Conservation (phyloP, 2,113 vertebrate genomes). For the Mastomys natalensis region DNA sequence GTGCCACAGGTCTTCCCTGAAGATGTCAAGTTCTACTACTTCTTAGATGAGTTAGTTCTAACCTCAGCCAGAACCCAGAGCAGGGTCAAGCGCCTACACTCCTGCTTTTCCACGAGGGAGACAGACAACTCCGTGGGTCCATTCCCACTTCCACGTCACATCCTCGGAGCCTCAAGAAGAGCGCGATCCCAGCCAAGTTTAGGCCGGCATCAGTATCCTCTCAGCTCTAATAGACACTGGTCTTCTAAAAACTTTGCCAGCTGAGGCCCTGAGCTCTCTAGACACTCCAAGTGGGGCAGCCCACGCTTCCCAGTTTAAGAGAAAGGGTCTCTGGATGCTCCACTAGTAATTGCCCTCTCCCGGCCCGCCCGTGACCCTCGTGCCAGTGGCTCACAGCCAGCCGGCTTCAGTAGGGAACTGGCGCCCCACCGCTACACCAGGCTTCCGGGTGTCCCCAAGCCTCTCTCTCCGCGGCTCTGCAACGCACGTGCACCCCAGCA, state of each 20-base stretch:
- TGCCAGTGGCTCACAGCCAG: neutral
- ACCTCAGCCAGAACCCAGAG: neutral
- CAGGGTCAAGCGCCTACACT: too few species aligned
- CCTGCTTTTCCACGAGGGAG: neutral
- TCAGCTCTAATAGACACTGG: too few species aligned
- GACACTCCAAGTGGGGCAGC: neutral
- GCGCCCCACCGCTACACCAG: neutral
- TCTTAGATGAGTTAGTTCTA: neutral
- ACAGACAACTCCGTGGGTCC: neutral
- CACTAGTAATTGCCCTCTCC: neutral
- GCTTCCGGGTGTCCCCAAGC: slow-evolving; percentile 64
- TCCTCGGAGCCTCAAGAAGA: slow-evolving; percentile 26
- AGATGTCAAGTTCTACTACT: neutral
- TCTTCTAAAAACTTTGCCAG: neutral
- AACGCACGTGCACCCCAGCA: slow-evolving; percentile 73
- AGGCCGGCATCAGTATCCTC: neutral
- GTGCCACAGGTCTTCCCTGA: neutral
- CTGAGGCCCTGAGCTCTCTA: neutral
- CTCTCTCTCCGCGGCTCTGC: slow-evolving; percentile 3
- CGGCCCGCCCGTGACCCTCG: neutral
- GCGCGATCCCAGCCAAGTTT: neutral
- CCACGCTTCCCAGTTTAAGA: neutral
- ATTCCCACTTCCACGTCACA: neutral
- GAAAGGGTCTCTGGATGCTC: neutral
- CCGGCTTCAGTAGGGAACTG: neutral